Percentiles rank a stretch among this genome's conserved stretches.
Evolutionary conservation across 2,797 vertebrate species (phyloP).

Genomic region (Spizella passerina): DNA sequence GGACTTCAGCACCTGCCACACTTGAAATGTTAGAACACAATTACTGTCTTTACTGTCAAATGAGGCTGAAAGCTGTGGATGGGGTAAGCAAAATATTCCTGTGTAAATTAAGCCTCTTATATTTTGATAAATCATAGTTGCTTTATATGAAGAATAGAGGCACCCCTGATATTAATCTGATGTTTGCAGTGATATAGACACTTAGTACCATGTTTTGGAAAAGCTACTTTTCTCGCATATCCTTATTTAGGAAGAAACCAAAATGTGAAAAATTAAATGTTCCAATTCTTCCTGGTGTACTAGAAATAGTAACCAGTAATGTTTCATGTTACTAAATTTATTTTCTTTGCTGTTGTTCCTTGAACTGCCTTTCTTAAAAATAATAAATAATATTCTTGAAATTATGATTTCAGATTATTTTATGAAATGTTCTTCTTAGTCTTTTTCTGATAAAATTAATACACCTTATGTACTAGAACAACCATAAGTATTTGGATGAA

Average conservation of each 20-base stretch:
- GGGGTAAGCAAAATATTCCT: neutral
- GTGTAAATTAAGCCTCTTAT: neutral
- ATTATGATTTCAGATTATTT: neutral
- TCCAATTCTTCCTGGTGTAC: neutral
- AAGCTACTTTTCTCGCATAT: neutral
- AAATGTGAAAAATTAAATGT: neutral
- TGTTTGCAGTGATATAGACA: neutral
- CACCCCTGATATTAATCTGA: neutral
- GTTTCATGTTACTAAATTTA: neutral
- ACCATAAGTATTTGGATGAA: neutral
- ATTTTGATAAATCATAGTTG: neutral
- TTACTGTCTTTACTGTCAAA: neutral
- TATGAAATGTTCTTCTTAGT: neutral
- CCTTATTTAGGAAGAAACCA: neutral
- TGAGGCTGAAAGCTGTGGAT: neutral
- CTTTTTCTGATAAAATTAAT: neutral
- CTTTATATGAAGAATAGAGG: neutral
- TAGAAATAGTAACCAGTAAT: neutral
- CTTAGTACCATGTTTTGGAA: neutral
- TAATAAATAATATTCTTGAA: neutral
- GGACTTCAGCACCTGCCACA: neutral
- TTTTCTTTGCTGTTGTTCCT: neutral
- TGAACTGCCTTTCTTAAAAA: neutral
- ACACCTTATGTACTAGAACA: neutral
- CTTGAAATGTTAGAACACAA: neutral